Evolutionary conservation across 1,140 invertebrate species (phyloP).

Genomic region (Aphis gossypii): DNA sequence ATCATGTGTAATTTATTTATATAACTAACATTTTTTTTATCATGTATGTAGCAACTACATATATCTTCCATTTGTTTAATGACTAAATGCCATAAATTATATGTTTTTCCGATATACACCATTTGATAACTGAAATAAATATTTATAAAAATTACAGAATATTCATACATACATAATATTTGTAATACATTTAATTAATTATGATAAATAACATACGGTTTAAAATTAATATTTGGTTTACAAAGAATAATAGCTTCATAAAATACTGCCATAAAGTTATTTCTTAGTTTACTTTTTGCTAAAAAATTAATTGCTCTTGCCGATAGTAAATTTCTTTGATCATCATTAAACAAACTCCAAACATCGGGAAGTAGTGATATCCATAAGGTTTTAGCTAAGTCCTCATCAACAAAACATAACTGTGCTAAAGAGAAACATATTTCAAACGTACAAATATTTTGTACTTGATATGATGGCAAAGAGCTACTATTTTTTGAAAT

Average conservation of each 20-base stretch:
- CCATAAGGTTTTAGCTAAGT: slow-evolving; percentile 38
- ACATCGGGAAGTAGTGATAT: slow-evolving; percentile 1
- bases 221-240: slow-evolving; percentile 32
- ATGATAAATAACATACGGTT: slow-evolving; percentile 14
- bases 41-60: not conserved
- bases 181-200: not conserved
- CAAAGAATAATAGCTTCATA: slow-evolving; percentile 48
- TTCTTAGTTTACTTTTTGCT: slow-evolving; percentile 20
- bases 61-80: slow-evolving; percentile 42
- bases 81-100: slow-evolving; percentile 39
- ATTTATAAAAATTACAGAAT: not conserved
- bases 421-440: slow-evolving; percentile 14
- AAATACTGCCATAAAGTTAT: slow-evolving; percentile 46
- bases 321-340: not conserved
- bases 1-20: not conserved
- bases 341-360: slow-evolving; percentile 17
- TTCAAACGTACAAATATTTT: not conserved
- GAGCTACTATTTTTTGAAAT: not conserved
- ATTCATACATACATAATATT: not conserved
- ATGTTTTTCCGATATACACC: slow-evolving; percentile 33
- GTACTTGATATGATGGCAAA: not conserved
- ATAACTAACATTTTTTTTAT: slow-evolving; percentile 48
- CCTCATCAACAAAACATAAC: slow-evolving; percentile 8
- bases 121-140: slow-evolving; percentile 4
- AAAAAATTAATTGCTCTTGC: not conserved